A percentile compares a stretch with the other conserved stretches of the same genome.
phyloP scores from a whole-genome alignment of 1,140 invertebrate genomes.

The Drosophila orosa region DNA sequence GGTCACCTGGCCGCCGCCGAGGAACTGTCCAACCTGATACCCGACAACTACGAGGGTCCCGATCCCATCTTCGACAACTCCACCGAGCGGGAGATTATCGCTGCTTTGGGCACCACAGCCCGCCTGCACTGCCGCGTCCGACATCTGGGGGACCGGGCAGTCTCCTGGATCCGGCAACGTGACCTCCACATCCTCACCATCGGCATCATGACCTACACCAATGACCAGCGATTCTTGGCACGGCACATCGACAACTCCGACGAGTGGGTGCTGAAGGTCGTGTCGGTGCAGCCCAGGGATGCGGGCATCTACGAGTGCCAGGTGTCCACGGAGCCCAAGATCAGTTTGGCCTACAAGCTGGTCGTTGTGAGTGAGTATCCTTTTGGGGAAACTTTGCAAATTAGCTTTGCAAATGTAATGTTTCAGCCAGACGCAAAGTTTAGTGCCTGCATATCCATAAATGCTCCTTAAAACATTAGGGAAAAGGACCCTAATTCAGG shows the following conservation, averaged over 20 bases:
- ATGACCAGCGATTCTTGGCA: constrained; percentile 90
- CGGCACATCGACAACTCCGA: constrained; percentile 93
- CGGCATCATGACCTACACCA: constrained; percentile 90
- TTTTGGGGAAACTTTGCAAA: not conserved
- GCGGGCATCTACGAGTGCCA: constrained; percentile 92
- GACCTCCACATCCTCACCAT: constrained; percentile 91
- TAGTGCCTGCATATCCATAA: not conserved
- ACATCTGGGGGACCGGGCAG: constrained; percentile 93
- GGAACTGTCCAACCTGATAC: constrained; percentile 75
- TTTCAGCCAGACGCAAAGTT: not conserved
- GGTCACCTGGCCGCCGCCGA: constrained; percentile 43
- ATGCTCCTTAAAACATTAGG: not conserved
- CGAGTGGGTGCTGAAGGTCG: constrained; percentile 93
- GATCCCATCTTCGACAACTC: constrained; percentile 95
- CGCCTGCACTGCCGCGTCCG: constrained; percentile 93
- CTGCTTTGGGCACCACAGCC: constrained; percentile 93
- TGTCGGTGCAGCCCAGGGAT: constrained; percentile 91
- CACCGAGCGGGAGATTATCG: constrained; percentile 92
- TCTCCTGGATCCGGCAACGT: constrained; percentile 90
- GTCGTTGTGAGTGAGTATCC: constrained; percentile 91
- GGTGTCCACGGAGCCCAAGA: constrained; percentile 94
- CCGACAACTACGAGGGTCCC: constrained; percentile 68
- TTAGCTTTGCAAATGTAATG: not conserved
- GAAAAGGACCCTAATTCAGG: not conserved
- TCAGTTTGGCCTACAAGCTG: constrained; percentile 91